These are phyloP conservation scores for Agriopis aurantiaria DNA, from an alignment of 2,888 invertebrate species.

Conservation along the genomic window DNA sequence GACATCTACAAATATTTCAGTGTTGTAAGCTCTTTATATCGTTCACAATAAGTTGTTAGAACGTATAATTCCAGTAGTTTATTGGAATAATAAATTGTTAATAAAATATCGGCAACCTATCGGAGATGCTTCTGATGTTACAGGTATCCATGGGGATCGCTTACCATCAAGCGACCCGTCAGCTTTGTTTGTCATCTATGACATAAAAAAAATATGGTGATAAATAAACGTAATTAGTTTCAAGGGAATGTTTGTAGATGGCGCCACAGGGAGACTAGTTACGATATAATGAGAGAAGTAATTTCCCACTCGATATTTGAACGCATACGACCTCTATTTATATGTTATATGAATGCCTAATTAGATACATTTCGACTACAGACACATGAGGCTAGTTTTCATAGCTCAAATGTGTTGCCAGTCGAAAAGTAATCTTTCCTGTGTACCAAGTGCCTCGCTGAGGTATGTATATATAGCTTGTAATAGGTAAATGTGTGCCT, in stretches of 20 bases:
- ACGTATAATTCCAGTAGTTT: background rate
- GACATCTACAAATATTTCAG: conserved; percentile 25
- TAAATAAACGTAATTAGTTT: background rate
- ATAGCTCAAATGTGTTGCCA: conserved; percentile 24
- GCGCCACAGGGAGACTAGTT: conserved; percentile 46
- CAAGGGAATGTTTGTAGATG: conserved; percentile 39
- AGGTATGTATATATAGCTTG: conserved; percentile 80
- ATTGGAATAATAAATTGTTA: background rate
- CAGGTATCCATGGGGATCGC: too few relatives aligned
- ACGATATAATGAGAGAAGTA: conserved; percentile 46
- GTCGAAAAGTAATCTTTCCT: conserved; percentile 32
- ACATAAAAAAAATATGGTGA: too few relatives aligned
- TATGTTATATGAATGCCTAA: conserved; percentile 26
- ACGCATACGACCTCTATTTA: conserved; percentile 23
- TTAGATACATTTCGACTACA: conserved; percentile 29
- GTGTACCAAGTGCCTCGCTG: conserved; percentile 75
- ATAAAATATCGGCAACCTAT: too few relatives aligned
- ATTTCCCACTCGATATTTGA: conserved; percentile 27
- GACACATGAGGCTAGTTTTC: conserved; percentile 29
- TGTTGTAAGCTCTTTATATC: background rate
- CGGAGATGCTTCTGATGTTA: too few relatives aligned
- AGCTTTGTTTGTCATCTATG: too few relatives aligned
- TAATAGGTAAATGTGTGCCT: conserved; percentile 76
- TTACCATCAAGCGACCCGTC: too few relatives aligned
- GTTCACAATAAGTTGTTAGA: background rate